Conservation (phyloP, 2,797 vertebrate species). For the Typhlichthys eigenmanni region DNA sequence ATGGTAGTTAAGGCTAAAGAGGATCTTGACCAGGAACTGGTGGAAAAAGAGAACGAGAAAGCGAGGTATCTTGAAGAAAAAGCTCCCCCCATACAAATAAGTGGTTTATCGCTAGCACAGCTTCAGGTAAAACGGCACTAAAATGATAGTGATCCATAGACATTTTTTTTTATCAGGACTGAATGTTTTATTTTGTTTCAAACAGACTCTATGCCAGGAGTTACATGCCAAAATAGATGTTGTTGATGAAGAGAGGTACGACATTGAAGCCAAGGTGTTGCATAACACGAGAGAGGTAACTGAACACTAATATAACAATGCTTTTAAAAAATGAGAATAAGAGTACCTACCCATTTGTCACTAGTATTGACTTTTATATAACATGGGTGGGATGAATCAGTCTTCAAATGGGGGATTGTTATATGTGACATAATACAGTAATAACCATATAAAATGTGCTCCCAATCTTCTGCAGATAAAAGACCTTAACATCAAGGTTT, state of each 20-base stretch:
- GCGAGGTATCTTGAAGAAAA: slow-evolving; percentile 84
- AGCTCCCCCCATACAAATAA: slow-evolving; percentile 73
- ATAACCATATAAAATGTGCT: neutral
- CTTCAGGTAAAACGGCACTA: slow-evolving; percentile 78
- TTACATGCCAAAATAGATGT: slow-evolving; percentile 87
- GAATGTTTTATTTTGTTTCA: neutral
- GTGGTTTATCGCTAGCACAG: slow-evolving; percentile 79
- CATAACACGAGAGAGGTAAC: slow-evolving; percentile 91
- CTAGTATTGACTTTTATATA: no score
- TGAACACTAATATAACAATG: neutral
- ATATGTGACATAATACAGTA: neutral
- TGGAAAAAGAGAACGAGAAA: slow-evolving; percentile 88
- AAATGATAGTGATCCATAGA: no score
- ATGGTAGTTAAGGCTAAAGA: slow-evolving; percentile 94
- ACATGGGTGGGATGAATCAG: neutral
- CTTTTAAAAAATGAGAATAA: neutral
- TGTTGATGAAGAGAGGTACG: slow-evolving; percentile 94
- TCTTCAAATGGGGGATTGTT: neutral
- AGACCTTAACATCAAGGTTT: slow-evolving; percentile 93
- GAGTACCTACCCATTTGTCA: neutral
- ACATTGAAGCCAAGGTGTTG: slow-evolving; percentile 91
- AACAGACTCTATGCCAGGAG: slow-evolving; percentile 87
- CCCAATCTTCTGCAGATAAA: slow-evolving; percentile 81
- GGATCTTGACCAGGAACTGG: slow-evolving; percentile 88
- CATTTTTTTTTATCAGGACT: no score